Conservation (phyloP, 2,113 vertebrate genomes). For the Balaeniceps rex region DNA sequence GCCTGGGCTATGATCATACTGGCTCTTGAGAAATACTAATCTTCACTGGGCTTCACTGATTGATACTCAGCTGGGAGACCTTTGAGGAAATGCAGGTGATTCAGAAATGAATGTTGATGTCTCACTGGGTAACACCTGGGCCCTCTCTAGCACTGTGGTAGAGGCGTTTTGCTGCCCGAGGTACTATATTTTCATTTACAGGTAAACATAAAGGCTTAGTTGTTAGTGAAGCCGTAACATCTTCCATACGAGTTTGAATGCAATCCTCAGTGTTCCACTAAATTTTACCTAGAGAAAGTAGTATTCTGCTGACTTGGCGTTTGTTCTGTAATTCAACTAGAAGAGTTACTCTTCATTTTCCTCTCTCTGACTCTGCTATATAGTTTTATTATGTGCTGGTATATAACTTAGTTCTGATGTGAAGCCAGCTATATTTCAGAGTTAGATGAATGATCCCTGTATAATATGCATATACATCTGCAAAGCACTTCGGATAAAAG, state of each 20-base stretch:
- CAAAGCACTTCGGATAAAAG: background rate
- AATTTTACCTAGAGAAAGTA: background rate
- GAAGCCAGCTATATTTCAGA: background rate
- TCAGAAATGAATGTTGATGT: background rate
- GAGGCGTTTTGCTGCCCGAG: background rate
- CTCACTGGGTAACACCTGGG: background rate
- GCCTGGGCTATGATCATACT: background rate
- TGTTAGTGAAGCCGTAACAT: accelerated
- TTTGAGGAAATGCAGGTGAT: background rate
- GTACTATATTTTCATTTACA: background rate
- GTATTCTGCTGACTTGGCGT: background rate
- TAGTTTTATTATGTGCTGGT: background rate
- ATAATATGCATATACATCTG: background rate
- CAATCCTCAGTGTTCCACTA: background rate
- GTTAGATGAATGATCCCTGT: background rate
- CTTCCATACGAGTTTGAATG: background rate
- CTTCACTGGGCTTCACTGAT: background rate
- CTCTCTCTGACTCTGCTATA: background rate
- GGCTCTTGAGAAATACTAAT: background rate
- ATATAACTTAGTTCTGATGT: background rate
- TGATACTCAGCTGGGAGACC: background rate
- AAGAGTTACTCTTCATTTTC: conserved; percentile 6
- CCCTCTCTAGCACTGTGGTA: background rate
- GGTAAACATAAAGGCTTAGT: background rate
- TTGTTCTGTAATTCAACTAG: background rate